phyloP scores from a whole-genome alignment of 2,113 vertebrate species.

The Brachyhypopomus gauderio region DNA sequence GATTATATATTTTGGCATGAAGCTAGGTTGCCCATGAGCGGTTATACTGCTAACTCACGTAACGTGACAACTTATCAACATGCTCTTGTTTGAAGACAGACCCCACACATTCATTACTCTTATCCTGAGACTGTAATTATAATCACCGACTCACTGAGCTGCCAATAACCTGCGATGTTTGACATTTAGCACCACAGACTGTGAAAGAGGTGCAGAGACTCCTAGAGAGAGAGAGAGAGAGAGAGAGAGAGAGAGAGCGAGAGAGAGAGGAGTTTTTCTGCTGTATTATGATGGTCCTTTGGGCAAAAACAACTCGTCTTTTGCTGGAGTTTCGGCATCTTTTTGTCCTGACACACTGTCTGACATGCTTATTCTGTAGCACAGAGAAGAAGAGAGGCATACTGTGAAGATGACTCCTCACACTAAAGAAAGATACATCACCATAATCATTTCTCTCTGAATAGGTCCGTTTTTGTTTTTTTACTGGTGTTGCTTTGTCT shows the following conservation, averaged over 20 bases:
- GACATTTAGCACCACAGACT: neutral
- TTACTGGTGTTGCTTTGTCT: neutral
- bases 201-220: neutral
- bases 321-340: neutral
- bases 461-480: neutral
- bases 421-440: conserved; percentile 5
- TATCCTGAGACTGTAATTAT: conserved; percentile 16
- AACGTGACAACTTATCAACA: conserved; percentile 6
- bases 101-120: conserved; percentile 14
- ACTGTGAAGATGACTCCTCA: conserved; percentile 10
- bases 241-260: neutral
- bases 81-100: neutral
- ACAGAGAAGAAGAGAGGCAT: conserved; percentile 15
- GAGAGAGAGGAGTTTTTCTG: neutral
- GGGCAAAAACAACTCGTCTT: conserved; percentile 15
- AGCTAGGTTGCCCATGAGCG: neutral
- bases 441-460: conserved; percentile 4
- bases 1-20: neutral
- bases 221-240: neutral
- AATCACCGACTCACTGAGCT: conserved; percentile 22
- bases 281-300: conserved; percentile 10
- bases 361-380: conserved; percentile 21
- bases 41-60: conserved; percentile 1
- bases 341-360: conserved; percentile 13
- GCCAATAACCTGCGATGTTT: conserved; percentile 18